Percentiles rank a stretch among this genome's conserved stretches.
Evolutionary conservation across 2,113 vertebrate species (phyloP).

Genomic region (Oceanodroma tethys): DNA sequence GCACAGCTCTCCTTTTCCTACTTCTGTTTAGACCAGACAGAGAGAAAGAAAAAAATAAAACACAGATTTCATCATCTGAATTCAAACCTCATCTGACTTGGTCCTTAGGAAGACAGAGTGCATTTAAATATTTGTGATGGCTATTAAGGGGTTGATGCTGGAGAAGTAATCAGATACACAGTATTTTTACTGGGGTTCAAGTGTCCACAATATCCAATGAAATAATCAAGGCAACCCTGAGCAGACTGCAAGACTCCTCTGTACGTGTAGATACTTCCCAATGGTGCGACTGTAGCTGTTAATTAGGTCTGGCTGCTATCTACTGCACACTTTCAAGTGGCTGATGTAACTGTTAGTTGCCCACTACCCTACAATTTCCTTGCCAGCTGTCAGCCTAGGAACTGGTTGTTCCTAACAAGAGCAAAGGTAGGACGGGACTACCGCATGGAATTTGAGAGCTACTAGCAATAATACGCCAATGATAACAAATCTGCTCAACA

Average conservation of each 20-base stretch:
- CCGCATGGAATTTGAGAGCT: neutral
- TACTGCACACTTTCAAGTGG: neutral
- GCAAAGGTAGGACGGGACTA: neutral
- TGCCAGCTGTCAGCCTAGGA: neutral
- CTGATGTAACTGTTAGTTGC: neutral
- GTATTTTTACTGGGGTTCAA: neutral
- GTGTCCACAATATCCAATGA: neutral
- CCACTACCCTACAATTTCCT: neutral
- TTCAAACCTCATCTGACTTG: neutral
- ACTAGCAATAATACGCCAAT: neutral
- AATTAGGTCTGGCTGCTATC: neutral
- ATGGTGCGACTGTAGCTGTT: neutral
- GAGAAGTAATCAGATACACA: conserved; percentile 13
- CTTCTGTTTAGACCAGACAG: neutral
- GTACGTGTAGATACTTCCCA: neutral
- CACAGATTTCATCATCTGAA: neutral
- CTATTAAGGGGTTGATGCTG: neutral
- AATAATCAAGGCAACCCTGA: neutral
- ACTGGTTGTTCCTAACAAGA: neutral
- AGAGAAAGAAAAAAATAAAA: neutral
- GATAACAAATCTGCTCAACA: neutral
- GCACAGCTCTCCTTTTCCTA: neutral
- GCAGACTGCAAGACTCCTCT: conserved; percentile 41
- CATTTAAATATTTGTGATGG: neutral
- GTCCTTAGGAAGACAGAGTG: neutral